These are phyloP conservation scores for Eupeodes luniger DNA, from an alignment of 2,888 invertebrate species.

Conservation along the genomic window DNA sequence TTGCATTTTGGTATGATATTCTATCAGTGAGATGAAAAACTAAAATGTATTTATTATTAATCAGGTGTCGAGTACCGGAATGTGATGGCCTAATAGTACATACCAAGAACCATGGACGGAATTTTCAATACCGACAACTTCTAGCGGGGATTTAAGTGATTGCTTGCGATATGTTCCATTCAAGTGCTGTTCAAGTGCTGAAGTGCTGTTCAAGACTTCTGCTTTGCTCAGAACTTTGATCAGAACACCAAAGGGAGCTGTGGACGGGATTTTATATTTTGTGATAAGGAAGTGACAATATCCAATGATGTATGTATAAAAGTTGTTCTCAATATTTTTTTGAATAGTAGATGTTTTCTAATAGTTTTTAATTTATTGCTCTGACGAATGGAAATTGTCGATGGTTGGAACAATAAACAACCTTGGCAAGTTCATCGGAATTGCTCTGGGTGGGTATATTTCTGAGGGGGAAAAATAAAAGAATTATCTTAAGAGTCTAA, in stretches of 20 bases:
- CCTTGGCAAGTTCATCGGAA: slow-evolving; percentile 89
- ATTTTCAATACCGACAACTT: slow-evolving; percentile 82
- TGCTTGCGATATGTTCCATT: slow-evolving; percentile 83
- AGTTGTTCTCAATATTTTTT: too few relatives aligned
- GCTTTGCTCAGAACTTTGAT: slow-evolving; percentile 83
- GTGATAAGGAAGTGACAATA: slow-evolving; percentile 86
- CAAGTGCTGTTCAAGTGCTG: slow-evolving; percentile 45
- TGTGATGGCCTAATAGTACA: slow-evolving; percentile 80
- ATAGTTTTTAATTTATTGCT: slow-evolving; percentile 81
- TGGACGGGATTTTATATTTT: slow-evolving; percentile 85
- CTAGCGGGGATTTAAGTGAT: slow-evolving; percentile 83
- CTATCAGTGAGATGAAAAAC: neutral
- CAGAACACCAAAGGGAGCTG: slow-evolving; percentile 83
- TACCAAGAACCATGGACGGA: slow-evolving; percentile 85
- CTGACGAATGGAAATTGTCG: slow-evolving; percentile 88
- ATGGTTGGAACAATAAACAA: slow-evolving; percentile 90
- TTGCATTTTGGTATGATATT: slow-evolving; percentile 86
- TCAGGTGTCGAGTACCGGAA: slow-evolving; percentile 83
- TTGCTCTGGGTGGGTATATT: slow-evolving; percentile 87
- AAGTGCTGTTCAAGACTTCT: slow-evolving; percentile 78
- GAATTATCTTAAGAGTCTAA: too few relatives aligned
- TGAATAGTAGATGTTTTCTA: too few relatives aligned
- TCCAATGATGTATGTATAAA: slow-evolving; percentile 87
- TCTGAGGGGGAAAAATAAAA: slow-evolving; percentile 86
- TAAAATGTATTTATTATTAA: slow-evolving; percentile 55